phyloP scores from a whole-genome alignment of 2,888 invertebrate genomes.

The Drosophila leonis region DNA sequence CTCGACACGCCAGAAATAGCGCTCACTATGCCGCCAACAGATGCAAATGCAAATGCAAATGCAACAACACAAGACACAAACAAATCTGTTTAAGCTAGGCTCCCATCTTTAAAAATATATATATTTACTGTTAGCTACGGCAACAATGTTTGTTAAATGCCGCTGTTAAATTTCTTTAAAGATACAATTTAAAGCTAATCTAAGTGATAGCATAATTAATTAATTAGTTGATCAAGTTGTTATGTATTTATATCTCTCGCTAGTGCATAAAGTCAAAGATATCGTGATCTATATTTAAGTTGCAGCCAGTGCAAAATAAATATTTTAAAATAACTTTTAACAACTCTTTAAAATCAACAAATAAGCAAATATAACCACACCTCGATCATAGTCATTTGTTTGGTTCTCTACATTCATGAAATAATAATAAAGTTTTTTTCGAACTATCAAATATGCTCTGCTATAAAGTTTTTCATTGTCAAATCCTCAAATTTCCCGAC shows the following conservation, averaged over 20 bases:
- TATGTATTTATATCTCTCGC: constrained; percentile 73
- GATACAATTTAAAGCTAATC: constrained; percentile 42
- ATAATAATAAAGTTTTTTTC: not conserved
- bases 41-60: constrained; percentile 32
- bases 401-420: not conserved
- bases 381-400: not conserved
- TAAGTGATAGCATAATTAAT: constrained; percentile 61
- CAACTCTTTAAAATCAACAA: not conserved
- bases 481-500: no score
- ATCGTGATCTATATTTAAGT: constrained; percentile 76
- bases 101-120: constrained; percentile 10
- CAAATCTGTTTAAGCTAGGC: constrained; percentile 47
- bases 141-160: constrained; percentile 24
- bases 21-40: constrained; percentile 49
- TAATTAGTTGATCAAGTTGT: constrained; percentile 67
- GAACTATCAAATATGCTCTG: not conserved
- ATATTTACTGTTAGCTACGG: constrained; percentile 14
- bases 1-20: constrained; percentile 48
- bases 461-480: no score
- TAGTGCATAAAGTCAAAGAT: constrained; percentile 77
- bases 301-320: constrained; percentile 50
- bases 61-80: constrained; percentile 55
- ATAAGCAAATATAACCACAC: not conserved
- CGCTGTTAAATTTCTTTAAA: constrained; percentile 43
- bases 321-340: not conserved